Percentiles rank a stretch among this genome's conserved stretches.
These are phyloP conservation scores for Hucho hucho DNA, from an alignment of 2,113 vertebrate species.

Conservation along the genomic window DNA sequence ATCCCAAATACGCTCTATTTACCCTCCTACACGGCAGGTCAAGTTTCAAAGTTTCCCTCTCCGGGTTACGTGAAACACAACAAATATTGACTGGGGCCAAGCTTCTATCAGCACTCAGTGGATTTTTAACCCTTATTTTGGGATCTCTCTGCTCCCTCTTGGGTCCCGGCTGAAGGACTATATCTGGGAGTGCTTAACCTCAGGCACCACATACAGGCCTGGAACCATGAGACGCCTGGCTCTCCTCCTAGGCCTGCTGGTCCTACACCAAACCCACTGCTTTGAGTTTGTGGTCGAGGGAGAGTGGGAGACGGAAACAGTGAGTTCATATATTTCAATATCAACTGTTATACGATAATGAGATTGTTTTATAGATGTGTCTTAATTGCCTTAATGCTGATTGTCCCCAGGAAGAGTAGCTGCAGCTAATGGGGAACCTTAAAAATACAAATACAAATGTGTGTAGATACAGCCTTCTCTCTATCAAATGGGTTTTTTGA, in stretches of 20 bases:
- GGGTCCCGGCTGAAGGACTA: conserved; percentile 21
- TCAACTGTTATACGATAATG: no score
- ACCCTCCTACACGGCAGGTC: conserved; percentile 51
- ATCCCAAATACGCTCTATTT: conserved; percentile 38
- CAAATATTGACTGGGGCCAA: conserved; percentile 75
- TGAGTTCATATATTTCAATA: conserved; percentile 37
- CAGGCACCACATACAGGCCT: conserved; percentile 15
- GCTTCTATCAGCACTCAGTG: conserved; percentile 37
- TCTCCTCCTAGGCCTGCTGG: conserved; percentile 65
- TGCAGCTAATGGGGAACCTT: no score
- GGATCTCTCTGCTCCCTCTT: conserved; percentile 8
- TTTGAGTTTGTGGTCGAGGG: conserved; percentile 83
- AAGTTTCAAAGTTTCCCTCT: conserved; percentile 72
- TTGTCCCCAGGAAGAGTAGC: no score
- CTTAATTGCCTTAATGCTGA: neutral
- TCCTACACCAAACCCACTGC: conserved; percentile 65
- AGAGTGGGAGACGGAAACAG: conserved; percentile 67
- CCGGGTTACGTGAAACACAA: conserved; percentile 61
- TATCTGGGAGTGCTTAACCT: conserved; percentile 12
- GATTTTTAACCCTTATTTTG: conserved; percentile 57
- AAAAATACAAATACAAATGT: neutral
- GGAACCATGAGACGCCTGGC: conserved; percentile 75
- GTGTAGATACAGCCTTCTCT: neutral
- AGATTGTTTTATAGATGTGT: neutral
- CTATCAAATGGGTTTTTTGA: neutral